Percentiles rank a stretch among this genome's conserved stretches.
Evolutionary conservation across 2,797 vertebrate species (phyloP).

Genomic region (Scolopax rusticola): DNA sequence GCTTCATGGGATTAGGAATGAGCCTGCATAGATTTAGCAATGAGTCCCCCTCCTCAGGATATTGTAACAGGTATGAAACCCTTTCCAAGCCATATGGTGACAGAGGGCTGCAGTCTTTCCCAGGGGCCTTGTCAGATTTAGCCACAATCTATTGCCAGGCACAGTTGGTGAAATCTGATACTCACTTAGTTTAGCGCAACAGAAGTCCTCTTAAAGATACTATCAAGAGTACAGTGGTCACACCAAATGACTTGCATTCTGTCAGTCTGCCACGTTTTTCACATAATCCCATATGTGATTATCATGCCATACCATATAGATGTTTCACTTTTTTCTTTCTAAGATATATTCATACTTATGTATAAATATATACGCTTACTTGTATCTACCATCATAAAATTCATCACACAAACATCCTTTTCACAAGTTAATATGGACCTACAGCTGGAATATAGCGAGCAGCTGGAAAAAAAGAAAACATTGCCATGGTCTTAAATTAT

Average conservation of each 20-base stretch:
- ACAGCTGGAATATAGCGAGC: background rate
- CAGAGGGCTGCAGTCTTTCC: conserved; percentile 69
- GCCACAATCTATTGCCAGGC: conserved; percentile 81
- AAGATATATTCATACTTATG: background rate
- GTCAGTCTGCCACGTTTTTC: conserved; percentile 17
- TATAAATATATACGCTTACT: background rate
- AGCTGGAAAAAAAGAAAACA: background rate
- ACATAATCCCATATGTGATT: background rate
- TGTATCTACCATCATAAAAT: background rate
- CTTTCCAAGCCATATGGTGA: conserved; percentile 77
- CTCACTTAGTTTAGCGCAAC: conserved; percentile 74
- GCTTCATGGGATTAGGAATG: conserved; percentile 75
- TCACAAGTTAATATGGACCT: background rate
- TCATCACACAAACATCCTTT: background rate
- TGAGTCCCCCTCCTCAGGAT: conserved; percentile 59
- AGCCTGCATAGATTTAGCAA: conserved; percentile 67
- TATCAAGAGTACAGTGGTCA: conserved; percentile 24
- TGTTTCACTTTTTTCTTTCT: background rate
- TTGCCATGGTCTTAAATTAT: background rate
- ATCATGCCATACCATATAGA: background rate
- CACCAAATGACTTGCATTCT: background rate
- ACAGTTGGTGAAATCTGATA: conserved; percentile 81
- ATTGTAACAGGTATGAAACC: conserved; percentile 70
- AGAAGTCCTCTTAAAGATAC: conserved; percentile 60
- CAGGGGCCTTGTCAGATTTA: conserved; percentile 77